A percentile compares a stretch with the other conserved stretches of the same genome.
phyloP scores from a whole-genome alignment of 2,888 invertebrate genomes.

The Agrochola lychnidis region DNA sequence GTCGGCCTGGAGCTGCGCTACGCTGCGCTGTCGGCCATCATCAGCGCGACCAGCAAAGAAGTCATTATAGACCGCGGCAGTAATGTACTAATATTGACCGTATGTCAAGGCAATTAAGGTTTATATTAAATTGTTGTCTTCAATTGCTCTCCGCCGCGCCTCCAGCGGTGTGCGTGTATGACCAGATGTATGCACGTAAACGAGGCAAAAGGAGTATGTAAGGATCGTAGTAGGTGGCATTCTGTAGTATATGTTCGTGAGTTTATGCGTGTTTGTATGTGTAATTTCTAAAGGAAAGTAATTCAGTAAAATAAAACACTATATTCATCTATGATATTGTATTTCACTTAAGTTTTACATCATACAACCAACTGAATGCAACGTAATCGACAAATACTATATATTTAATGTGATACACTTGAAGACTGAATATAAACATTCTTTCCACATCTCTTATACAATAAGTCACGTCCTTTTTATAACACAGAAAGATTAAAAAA shows the following conservation, averaged over 20 bases:
- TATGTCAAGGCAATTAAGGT: too few relatives aligned
- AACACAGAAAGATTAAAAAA: slow-evolving; percentile 7
- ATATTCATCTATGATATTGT: slow-evolving; percentile 75
- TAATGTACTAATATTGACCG: too few relatives aligned
- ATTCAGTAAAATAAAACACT: slow-evolving; percentile 55
- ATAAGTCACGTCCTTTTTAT: slow-evolving; percentile 21
- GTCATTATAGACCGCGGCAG: too few relatives aligned
- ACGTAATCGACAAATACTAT: slow-evolving; percentile 44
- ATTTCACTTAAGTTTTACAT: slow-evolving; percentile 76
- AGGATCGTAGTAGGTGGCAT: neutral
- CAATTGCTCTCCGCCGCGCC: too few relatives aligned
- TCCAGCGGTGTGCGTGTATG: too few relatives aligned
- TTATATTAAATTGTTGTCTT: too few relatives aligned
- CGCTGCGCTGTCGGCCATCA: too few relatives aligned
- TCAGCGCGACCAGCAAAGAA: too few relatives aligned
- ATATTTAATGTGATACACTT: slow-evolving; percentile 47
- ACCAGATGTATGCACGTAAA: too few relatives aligned
- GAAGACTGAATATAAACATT: slow-evolving; percentile 17
- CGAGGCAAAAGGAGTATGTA: neutral
- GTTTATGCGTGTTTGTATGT: too few relatives aligned
- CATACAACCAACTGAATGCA: slow-evolving; percentile 61
- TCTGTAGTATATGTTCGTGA: neutral
- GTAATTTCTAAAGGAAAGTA: too few relatives aligned
- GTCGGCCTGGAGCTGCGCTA: too few relatives aligned
- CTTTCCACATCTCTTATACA: slow-evolving; percentile 13